Base-by-base conservation (phyloP, 1,140 invertebrate genomes). In the Kradibia gibbosae region DNA sequence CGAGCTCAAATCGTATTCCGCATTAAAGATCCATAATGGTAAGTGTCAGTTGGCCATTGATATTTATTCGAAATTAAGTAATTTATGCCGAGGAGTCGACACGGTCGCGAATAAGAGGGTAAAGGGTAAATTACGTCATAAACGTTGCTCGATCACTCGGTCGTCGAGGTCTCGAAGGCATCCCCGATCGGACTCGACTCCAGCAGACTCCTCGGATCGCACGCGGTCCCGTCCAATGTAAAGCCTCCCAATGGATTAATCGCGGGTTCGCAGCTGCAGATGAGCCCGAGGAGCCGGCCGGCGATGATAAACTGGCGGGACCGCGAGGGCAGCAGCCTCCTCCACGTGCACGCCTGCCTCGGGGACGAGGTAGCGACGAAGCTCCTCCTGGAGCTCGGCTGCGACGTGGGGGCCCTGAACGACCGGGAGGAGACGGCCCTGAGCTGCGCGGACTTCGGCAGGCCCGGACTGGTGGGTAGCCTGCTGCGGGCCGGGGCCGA, bases 341-440 rank as follows among this genome's bases (percentile, higher is more conserved):
- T 72, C n/a, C 70, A 72, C 70, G n/a, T 45, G n/a, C n/a, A 45
- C 3, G n/a, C 70, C 3, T 39, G 70, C 22, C 3, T 28, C 3
- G 70, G 70, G 15, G 17, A 72, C 39, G 42, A 25, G n/a, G 10
- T 17, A 1, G 2, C 48, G 70, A 45, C 36, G n/a, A 20, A 28
- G 5, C 8, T 7, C 3, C 42, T 72, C 39, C 13, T 72, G 10
- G 36, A 45, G 11, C 10, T 36, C 1, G 70, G 70, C 70, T 45
- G 13, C 42, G 70, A 48, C 25, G 42, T 72, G 39, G 28, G 22
- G 17, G 42, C 8, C 5, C 25, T 10, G 42, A 72, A 72, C 25
- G 70, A 45, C n/a, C 42, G 42, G n/a, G 70, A 28, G n/a, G 39
- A 72, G 42, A 72, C 70, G 36, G 42, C 70, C 42, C 42, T 72